phyloP scores from a whole-genome alignment of 2,113 vertebrate species.

The Ammodramus savannarum region DNA sequence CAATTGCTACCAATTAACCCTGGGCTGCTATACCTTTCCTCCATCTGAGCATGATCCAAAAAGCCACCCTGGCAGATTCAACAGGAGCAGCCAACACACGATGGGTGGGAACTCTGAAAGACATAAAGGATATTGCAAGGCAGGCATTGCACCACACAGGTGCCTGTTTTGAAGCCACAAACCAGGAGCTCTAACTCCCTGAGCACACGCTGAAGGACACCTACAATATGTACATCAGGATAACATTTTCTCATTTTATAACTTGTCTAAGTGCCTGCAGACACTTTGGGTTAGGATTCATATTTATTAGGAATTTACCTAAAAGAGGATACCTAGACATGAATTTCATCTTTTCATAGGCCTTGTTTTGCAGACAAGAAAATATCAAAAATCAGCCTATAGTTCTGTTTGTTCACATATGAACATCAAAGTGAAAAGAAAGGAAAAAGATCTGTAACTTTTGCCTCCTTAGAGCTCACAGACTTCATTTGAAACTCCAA shows the following conservation, averaged over 20 bases:
- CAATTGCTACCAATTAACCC: not conserved
- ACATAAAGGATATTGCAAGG: not conserved
- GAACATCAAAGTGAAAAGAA: not conserved
- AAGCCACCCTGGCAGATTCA: not conserved
- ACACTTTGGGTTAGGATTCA: not conserved
- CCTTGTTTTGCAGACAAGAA: not conserved
- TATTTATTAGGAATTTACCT: not conserved
- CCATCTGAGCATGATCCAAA: not conserved
- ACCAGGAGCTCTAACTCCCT: not conserved
- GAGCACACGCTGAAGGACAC: not conserved
- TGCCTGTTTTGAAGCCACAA: not conserved
- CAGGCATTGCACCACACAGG: not conserved
- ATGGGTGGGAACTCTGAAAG: not conserved
- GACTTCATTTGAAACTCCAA: not conserved
- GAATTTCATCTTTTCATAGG: not conserved
- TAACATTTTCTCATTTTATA: not conserved
- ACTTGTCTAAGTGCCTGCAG: not conserved
- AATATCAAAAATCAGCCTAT: not conserved
- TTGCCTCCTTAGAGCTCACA: not conserved
- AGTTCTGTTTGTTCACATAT: not conserved
- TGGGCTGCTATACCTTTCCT: not conserved
- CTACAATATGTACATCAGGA: not conserved
- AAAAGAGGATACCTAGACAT: not conserved
- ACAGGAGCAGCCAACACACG: rapidly evolving
- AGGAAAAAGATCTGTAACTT: not conserved